Evolutionary conservation across 2,888 invertebrate species (phyloP), one percentile per base, ranked within the genome.

Genomic region (Platycheirus albimanus): DNA sequence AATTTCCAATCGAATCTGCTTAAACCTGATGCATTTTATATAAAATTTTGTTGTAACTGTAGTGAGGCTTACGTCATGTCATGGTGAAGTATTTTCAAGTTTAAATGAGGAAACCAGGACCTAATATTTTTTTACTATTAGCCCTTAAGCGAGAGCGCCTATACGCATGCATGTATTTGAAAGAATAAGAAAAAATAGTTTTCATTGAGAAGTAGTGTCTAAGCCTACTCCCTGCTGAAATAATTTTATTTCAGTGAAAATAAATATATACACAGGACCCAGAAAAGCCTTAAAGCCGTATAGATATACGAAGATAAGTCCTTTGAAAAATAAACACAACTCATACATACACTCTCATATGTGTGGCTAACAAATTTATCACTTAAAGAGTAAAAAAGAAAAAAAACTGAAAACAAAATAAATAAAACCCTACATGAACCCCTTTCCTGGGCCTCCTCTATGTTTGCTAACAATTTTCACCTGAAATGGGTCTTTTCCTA

Each of bases 381-480:
- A 72, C 45, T 54, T 47, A 24, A 61, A 78, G 28, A 71, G 41
- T 45, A 54, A 19, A 54, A 47, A 24, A 47, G 36, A 72, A 30
- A 51, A 58, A 78, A 66, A 71, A 67, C 58, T 19, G 71, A 51
- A 78, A 77, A 17, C 51, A 45, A 63, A 61, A 61, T 52, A 61
- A 47, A 72, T 51, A 45, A 30, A 78, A 51, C 38, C 36, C 6
- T 33, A 58, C 45, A 69, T 47, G 66, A 72, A 30, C 51, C 33
- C 36, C 30, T 58, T 33, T 52, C 38, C 15, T n/a, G 36, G 19
- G 36, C 24, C 7, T 36, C 13, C 72, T 38, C 28, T 52, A 49
- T 58, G 51, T 58, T 66, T 66, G 45, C 19, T n/a, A 72, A 74
- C 24, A 61, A 74, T 69, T 41, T 79, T 67, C 61, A 69, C 74